Evolutionary conservation across 2,113 vertebrate species (phyloP), one percentile per base, ranked within the genome.

Genomic region (Cisticola juncidis): DNA sequence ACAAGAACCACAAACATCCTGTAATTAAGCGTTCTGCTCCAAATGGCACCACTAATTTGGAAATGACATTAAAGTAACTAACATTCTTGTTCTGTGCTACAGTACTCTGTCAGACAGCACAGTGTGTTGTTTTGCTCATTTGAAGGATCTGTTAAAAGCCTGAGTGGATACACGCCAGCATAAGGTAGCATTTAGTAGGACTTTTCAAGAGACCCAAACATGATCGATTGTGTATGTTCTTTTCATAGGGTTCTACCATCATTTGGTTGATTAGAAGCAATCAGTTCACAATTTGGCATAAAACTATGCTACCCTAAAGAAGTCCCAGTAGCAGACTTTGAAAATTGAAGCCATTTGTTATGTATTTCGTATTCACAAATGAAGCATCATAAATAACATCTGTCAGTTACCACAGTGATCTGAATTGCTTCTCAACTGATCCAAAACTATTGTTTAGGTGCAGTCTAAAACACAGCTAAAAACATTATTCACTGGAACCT

Each of bases 251-350:
- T 68, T 94, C 60, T 48, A 88, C 85, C 47, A 96, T 95, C 88
- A 94, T 88, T 86, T 88, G 92, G 71, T 80, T 95, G 92, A 96
- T 96, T 94, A 97, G 76, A 93, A 90, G 69, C 79, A 94, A 97
- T 96, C 85, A 88, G 68, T 91, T 95, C 88, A 94, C 85, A 80
- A 94, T 94, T 95, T 97, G 92, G 91, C 85, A 88, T 51, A 86
- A 81, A 92, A 77, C 79, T 79, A 31, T 64, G 51, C 83, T 69
- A 91, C 45, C 38, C 61, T n/a, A 64, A 94, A 81, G 78, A 94
- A 89, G 33, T 68, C 74, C 70, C 76, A 88, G 53, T 9, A 88
- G 70, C 56, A 86, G 80, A 24, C 38, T 94, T 81, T 91, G 86
- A 94, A 92, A 96, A 83, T 86, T 74, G 64, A 97, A 90, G 62